phyloP scores from a whole-genome alignment of 1,140 invertebrate species.

The Antheraea mylitta region DNA sequence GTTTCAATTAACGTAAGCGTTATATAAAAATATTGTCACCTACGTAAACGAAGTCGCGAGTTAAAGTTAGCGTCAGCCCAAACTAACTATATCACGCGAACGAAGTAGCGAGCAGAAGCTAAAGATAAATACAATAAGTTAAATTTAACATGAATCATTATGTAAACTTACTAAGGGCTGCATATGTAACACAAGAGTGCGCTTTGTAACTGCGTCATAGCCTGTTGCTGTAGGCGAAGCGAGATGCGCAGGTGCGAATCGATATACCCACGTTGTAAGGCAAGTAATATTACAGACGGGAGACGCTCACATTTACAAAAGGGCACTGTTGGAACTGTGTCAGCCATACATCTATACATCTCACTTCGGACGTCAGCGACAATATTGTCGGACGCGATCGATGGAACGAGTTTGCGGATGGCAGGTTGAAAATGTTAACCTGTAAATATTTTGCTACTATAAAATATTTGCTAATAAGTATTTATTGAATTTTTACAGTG shows the following conservation, averaged over 20 bases:
- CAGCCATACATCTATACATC: not conserved
- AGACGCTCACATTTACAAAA: not conserved
- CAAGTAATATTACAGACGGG: not conserved
- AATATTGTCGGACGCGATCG: not conserved
- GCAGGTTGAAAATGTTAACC: not conserved
- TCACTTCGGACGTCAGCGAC: not conserved
- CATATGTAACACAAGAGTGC: not conserved
- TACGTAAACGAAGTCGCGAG: too few relatives aligned
- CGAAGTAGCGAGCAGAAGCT: too few relatives aligned
- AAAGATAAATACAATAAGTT: too few relatives aligned
- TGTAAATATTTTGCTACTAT: too few relatives aligned
- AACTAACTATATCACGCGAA: too few relatives aligned
- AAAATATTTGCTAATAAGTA: too few relatives aligned
- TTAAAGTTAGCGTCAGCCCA: too few relatives aligned
- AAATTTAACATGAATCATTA: not conserved
- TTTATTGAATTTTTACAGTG: too few relatives aligned
- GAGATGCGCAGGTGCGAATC: constrained; percentile 46
- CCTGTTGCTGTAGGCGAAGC: constrained; percentile 28
- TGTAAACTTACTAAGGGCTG: not conserved
- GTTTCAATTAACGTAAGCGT: too few relatives aligned
- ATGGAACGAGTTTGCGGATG: not conserved
- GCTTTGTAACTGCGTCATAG: constrained; percentile 34
- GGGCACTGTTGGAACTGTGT: not conserved
- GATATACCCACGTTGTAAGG: constrained; percentile 23
- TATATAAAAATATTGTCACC: too few relatives aligned